phyloP scores from a whole-genome alignment of 2,113 vertebrate species.

The Pachycephala philippinensis region DNA sequence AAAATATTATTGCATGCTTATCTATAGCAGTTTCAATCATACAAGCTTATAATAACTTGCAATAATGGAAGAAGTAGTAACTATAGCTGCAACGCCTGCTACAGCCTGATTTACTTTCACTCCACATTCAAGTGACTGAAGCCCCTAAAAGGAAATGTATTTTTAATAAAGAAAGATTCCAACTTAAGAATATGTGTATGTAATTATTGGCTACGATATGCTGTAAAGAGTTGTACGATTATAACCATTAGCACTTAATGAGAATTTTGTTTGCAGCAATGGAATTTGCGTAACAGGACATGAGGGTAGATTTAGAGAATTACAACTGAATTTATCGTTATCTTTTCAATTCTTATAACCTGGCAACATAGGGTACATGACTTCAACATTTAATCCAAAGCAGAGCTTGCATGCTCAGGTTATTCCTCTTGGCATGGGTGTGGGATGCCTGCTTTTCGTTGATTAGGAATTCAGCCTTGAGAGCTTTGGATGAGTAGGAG shows the following conservation, averaged over 20 bases:
- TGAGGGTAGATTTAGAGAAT: neutral
- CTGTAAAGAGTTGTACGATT: neutral
- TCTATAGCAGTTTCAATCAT: constrained; percentile 61
- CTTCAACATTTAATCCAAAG: neutral
- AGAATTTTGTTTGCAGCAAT: neutral
- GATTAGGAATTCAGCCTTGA: constrained; percentile 32
- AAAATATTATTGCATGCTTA: constrained; percentile 76
- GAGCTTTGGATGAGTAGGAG: constrained; percentile 40
- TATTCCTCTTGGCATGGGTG: neutral
- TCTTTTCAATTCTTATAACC: neutral
- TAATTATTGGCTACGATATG: constrained; percentile 24
- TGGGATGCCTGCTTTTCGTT: neutral
- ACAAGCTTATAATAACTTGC: constrained; percentile 67
- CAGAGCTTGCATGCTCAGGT: neutral
- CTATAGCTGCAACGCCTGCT: constrained; percentile 49
- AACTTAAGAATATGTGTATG: constrained; percentile 1
- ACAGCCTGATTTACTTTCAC: constrained; percentile 32
- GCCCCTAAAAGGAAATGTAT: constrained; percentile 52
- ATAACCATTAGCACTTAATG: constrained; percentile 21
- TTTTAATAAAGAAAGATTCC: constrained; percentile 45
- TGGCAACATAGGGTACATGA: neutral
- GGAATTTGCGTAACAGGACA: neutral
- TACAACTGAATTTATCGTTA: neutral
- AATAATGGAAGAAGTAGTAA: constrained; percentile 68
- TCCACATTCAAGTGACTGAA: constrained; percentile 50